These are phyloP conservation scores for Lamellibrachia luymesi DNA, from an alignment of 1,140 invertebrate genomes.

Conservation along the genomic window DNA sequence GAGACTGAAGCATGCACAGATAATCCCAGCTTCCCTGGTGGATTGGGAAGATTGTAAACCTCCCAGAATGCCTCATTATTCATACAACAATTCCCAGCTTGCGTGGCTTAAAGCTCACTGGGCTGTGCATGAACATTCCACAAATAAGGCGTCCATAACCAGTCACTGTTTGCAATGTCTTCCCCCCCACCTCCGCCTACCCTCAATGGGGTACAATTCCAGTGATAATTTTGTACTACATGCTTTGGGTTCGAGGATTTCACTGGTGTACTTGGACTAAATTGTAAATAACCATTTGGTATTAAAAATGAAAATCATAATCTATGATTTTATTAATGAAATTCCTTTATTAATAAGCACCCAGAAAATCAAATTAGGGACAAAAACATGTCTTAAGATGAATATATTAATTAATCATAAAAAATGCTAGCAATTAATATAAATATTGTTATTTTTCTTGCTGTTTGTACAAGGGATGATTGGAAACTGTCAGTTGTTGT, in stretches of 20 bases:
- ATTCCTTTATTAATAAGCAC: too few species aligned
- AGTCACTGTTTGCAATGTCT: background rate
- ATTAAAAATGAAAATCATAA: too few species aligned
- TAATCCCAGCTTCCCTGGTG: background rate
- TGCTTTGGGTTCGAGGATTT: background rate
- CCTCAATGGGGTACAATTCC: background rate
- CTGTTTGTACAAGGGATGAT: too few species aligned
- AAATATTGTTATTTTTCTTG: too few species aligned
- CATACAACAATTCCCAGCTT: background rate
- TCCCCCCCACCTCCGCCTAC: background rate
- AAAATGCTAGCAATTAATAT: too few species aligned
- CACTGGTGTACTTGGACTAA: background rate
- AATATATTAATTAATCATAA: too few species aligned
- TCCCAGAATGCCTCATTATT: background rate
- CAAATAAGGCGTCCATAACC: background rate
- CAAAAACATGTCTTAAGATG: too few species aligned
- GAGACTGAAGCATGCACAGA: background rate
- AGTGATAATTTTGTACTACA: too few species aligned
- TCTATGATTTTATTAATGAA: too few species aligned
- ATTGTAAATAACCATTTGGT: too few species aligned
- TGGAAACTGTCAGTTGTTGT: too few species aligned
- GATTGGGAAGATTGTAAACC: background rate
- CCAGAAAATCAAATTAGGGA: too few species aligned
- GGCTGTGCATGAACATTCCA: background rate
- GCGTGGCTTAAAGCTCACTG: background rate